A percentile compares a stretch with the other conserved stretches of the same genome.
Conservation (phyloP, 1,140 invertebrate species). For the Eurytemora carolleeae region DNA sequence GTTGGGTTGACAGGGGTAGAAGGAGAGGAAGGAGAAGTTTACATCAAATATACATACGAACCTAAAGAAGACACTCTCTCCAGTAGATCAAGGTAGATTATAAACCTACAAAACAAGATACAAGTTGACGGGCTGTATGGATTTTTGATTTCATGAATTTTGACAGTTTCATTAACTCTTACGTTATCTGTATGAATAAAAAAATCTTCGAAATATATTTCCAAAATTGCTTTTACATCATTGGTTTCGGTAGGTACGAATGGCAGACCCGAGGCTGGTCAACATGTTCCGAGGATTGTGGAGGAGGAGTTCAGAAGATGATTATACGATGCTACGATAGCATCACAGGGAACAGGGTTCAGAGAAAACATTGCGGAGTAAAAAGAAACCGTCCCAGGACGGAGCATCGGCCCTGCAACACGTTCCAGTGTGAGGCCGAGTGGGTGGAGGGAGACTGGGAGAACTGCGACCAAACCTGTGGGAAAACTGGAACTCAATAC, state of each 20-base stretch:
- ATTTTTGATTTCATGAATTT: no score
- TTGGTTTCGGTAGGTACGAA: conserved; percentile 22
- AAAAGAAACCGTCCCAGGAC: background rate
- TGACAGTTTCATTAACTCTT: no score
- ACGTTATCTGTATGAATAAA: no score
- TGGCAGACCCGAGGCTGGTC: conserved; percentile 35
- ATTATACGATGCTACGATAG: conserved; percentile 19
- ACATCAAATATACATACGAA: conserved; percentile 10
- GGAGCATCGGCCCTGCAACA: background rate
- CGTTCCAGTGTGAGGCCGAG: background rate
- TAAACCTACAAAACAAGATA: no score
- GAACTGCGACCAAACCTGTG: background rate
- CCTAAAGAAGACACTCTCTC: conserved; percentile 7
- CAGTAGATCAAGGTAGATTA: conserved; percentile 11
- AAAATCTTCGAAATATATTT: no score
- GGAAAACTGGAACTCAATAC: background rate
- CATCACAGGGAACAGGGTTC: background rate
- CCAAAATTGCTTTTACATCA: background rate
- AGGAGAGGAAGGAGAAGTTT: background rate
- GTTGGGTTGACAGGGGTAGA: conserved; percentile 30
- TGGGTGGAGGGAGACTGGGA: background rate
- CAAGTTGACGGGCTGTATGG: no score
- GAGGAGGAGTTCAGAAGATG: conserved; percentile 29
- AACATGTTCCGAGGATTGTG: conserved; percentile 34
- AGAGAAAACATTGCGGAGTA: background rate